Base-by-base conservation (phyloP, 2,888 invertebrate species). In the Digitonthophagus gazella region DNA sequence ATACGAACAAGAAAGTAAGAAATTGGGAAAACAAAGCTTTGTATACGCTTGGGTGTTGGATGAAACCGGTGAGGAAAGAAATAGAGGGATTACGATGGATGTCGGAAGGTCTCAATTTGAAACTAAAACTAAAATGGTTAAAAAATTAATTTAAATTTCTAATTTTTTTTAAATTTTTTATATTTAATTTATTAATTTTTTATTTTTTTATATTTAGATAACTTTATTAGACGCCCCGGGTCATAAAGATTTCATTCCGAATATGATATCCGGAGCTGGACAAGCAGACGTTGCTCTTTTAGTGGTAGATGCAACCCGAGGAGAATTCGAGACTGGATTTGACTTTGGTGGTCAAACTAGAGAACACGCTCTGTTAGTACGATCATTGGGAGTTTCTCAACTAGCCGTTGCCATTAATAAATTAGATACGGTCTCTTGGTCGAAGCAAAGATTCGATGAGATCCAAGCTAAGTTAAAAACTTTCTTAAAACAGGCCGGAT, bases 31-130 rank as follows among this genome's bases (percentile, higher is more conserved):
- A 83, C 95, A 97, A 78, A 97, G 97, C 72, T 98, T 98, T 77
- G 93, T 96, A 85, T 99, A 94, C 83, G 99, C 99, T 2, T 99
- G 99, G 99, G 97, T 99, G 1, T 85, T 99, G 66, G 99, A 99
- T 83, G 98, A 99, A 84, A 98, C 98, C 70, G 96, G 96, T 0
- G 99, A 99, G 81, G 99, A 99, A 83, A 89, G 97, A 76, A 90
- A 91, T 19, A 89, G 99, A 73, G 99, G 99, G 11, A 97, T 99
- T 65, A 99, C 99, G 0, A 99, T 99, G 96, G 99, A 99, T 84
- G 92, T 99, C 11, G 98, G 96, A 0, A 90, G 93, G 75, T 94
- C 94, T 14, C 91, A 93, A 74, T 97, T 98, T 85, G 95, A 96
- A 83, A 96, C 97, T 0, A 88, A 90, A 67, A 89, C 90, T 1